A percentile compares a stretch with the other conserved stretches of the same genome.
Conservation (phyloP, 2,113 vertebrate species). For the Dipodomys merriami region DNA sequence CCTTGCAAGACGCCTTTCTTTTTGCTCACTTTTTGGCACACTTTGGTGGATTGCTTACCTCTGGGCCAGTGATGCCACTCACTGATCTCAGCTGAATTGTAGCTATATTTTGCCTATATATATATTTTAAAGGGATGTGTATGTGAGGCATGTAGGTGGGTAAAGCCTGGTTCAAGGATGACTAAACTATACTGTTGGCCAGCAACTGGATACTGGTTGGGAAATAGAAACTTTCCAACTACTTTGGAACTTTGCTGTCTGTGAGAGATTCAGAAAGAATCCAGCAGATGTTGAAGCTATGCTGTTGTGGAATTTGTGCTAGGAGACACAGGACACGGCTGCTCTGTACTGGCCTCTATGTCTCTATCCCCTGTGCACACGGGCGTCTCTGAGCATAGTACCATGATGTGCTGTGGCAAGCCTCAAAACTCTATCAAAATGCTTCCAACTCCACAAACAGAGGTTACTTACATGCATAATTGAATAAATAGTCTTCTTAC, state of each 20-base stretch:
- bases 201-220: neutral
- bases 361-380: neutral
- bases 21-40: neutral
- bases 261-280: neutral
- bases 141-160: neutral
- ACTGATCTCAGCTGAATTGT: neutral
- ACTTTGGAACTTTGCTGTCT: conserved; percentile 28
- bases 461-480: conserved; percentile 57
- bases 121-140: neutral
- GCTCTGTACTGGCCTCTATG: neutral
- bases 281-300: neutral
- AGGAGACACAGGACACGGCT: neutral
- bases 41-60: neutral
- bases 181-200: neutral
- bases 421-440: conserved; percentile 22
- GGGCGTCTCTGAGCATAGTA: neutral
- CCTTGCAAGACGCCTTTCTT: neutral
- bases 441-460: conserved; percentile 45
- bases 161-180: neutral
- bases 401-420: conserved; percentile 16
- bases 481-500: conserved; percentile 53
- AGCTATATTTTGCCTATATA: conserved; percentile 1
- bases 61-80: neutral
- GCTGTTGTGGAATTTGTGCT: neutral
- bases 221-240: conserved; percentile 26